These are phyloP conservation scores for Manis pentadactyla DNA, from an alignment of 2,797 vertebrate species.

Conservation along the genomic window DNA sequence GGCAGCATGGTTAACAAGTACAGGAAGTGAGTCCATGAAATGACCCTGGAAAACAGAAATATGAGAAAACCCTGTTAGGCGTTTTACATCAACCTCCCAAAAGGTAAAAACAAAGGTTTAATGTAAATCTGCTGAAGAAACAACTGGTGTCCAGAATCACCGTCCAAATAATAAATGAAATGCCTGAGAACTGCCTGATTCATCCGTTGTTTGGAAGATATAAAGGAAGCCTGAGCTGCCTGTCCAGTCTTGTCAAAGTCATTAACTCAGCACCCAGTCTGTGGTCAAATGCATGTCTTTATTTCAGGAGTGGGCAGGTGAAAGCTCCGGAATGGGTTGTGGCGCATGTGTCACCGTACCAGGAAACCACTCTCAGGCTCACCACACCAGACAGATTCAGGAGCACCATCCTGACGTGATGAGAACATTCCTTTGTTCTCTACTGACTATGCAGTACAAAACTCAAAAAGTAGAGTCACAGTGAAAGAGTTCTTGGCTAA, in stretches of 20 bases:
- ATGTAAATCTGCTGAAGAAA: background rate
- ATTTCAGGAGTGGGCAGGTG: background rate
- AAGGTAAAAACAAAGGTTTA: background rate
- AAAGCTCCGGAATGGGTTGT: background rate
- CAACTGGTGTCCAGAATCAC: background rate
- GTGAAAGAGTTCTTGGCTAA: background rate
- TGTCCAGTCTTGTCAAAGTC: background rate
- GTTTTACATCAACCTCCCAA: background rate
- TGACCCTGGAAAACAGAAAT: constrained; percentile 79
- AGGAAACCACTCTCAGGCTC: background rate
- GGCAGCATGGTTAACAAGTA: background rate
- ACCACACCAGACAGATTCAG: background rate
- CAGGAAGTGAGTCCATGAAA: background rate
- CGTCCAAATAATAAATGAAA: background rate
- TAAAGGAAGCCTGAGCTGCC: background rate
- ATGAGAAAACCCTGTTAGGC: background rate
- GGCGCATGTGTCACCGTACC: background rate
- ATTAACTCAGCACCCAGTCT: background rate
- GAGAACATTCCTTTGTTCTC: background rate
- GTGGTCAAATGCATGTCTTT: background rate
- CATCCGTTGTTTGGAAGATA: background rate
- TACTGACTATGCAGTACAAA: background rate
- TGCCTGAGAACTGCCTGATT: background rate
- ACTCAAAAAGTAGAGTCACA: background rate
- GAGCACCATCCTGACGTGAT: background rate